Evolutionary conservation across 2,888 invertebrate genomes (phyloP).

Genomic region (Hydrotaea diabolus): DNA sequence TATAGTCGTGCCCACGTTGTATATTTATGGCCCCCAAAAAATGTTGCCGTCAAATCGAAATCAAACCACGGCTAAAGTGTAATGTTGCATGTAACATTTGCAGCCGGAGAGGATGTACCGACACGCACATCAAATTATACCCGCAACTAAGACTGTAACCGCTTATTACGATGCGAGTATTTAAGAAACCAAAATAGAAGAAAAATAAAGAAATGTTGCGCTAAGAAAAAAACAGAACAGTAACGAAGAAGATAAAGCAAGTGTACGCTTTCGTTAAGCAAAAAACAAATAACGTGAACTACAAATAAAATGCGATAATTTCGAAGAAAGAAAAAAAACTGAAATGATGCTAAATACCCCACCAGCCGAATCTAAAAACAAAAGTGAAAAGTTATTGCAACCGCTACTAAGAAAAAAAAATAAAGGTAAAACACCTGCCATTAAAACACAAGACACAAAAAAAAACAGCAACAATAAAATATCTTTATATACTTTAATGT

Average conservation of each 20-base stretch:
- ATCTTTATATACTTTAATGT: neutral
- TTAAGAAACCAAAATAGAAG: neutral
- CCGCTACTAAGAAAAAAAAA: neutral
- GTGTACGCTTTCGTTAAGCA: neutral
- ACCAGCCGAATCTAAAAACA: neutral
- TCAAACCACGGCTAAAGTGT: neutral
- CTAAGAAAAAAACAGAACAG: neutral
- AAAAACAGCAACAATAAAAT: conserved; percentile 1
- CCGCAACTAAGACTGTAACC: neutral
- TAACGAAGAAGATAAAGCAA: neutral
- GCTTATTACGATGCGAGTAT: too few species aligned
- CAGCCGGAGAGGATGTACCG: neutral
- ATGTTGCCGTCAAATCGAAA: too few species aligned
- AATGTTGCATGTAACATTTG: conserved; percentile 16
- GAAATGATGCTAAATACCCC: neutral
- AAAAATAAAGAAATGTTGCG: neutral
- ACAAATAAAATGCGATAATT: neutral
- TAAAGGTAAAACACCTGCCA: neutral
- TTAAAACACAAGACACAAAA: neutral
- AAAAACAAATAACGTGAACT: neutral
- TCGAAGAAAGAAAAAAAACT: neutral
- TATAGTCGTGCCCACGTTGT: too few species aligned
- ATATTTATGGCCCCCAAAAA: too few species aligned
- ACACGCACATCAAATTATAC: neutral
- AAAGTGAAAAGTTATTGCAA: conserved; percentile 15